These are phyloP conservation scores for Euglossa dilemma DNA, from an alignment of 1,140 invertebrate genomes.

Conservation along the genomic window DNA sequence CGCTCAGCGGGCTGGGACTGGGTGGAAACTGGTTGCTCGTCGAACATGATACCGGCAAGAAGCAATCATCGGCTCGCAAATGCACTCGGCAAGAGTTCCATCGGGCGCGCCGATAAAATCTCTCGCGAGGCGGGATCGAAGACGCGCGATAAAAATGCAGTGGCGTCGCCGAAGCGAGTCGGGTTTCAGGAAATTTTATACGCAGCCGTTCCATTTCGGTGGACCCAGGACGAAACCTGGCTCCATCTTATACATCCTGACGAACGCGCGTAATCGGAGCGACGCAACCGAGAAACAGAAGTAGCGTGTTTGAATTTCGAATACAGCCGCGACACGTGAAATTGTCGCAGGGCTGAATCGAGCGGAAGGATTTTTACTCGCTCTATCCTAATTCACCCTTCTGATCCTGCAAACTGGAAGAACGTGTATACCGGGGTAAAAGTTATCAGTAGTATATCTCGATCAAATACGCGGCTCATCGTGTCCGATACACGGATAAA, in stretches of 20 bases:
- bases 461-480: too few species aligned
- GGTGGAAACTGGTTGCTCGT: neutral
- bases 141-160: constrained; percentile 10
- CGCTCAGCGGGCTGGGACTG: too few species aligned
- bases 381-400: too few species aligned
- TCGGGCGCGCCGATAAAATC: constrained; percentile 35
- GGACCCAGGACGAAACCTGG: neutral
- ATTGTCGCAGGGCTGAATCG: too few species aligned
- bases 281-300: neutral
- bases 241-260: neutral
- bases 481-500: too few species aligned
- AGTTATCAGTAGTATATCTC: too few species aligned
- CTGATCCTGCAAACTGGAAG: too few species aligned
- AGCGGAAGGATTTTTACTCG: too few species aligned
- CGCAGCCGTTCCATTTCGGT: neutral
- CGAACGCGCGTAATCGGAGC: neutral
- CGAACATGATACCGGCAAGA: constrained; percentile 37
- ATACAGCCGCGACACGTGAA: too few species aligned
- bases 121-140: constrained; percentile 23
- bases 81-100: constrained; percentile 34
- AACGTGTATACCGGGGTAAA: too few species aligned
- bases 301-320: too few species aligned
- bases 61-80: constrained; percentile 48
- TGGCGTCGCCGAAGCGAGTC: neutral
- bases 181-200: constrained; percentile 19